Percentiles rank a stretch among this genome's conserved stretches.
These are phyloP conservation scores for Caenorhabditis afra DNA, from an alignment of 2,888 invertebrate genomes.

Conservation along the genomic window DNA sequence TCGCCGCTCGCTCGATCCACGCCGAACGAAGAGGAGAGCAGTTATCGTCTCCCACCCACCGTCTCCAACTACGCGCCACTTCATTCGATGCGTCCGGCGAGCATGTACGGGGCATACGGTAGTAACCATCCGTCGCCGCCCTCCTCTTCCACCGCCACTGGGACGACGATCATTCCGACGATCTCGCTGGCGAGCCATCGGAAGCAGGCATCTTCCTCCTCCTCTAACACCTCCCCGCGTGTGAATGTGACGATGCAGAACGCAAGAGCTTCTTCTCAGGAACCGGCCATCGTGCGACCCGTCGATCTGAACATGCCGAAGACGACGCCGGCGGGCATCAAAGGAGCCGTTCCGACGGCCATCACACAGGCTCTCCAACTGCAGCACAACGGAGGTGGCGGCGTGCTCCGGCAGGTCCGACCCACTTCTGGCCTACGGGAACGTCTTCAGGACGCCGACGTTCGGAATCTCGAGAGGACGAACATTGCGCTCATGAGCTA, in stretches of 20 bases:
- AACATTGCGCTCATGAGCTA: constrained; percentile 63
- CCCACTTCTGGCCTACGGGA: constrained; percentile 45
- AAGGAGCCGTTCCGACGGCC: constrained; percentile 66
- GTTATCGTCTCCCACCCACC: constrained; percentile 38
- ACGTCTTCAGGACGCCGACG: constrained; percentile 54
- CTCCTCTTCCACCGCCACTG: constrained; percentile 30
- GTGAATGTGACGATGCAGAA: constrained; percentile 34
- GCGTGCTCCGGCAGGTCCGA: constrained; percentile 29
- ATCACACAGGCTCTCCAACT: constrained; percentile 66
- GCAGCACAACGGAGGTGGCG: constrained; percentile 37
- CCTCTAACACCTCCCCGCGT: constrained; percentile 36
- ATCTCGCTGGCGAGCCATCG: constrained; percentile 9
- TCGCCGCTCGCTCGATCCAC: constrained; percentile 58
- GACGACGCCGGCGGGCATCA: constrained; percentile 35
- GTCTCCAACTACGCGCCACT: constrained; percentile 46
- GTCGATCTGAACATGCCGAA: constrained; percentile 56
- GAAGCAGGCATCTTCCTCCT: constrained; percentile 12
- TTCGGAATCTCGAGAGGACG: constrained; percentile 60
- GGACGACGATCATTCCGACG: constrained; percentile 36
- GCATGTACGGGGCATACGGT: constrained; percentile 45
- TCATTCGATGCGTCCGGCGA: constrained; percentile 42
- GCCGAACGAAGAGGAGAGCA: constrained; percentile 50
- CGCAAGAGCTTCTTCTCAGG: constrained; percentile 28
- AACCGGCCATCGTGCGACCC: constrained; percentile 61
- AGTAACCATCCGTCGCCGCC: constrained; percentile 11